phyloP scores from a whole-genome alignment of 2,888 invertebrate species.

The Apoderus coryli region DNA sequence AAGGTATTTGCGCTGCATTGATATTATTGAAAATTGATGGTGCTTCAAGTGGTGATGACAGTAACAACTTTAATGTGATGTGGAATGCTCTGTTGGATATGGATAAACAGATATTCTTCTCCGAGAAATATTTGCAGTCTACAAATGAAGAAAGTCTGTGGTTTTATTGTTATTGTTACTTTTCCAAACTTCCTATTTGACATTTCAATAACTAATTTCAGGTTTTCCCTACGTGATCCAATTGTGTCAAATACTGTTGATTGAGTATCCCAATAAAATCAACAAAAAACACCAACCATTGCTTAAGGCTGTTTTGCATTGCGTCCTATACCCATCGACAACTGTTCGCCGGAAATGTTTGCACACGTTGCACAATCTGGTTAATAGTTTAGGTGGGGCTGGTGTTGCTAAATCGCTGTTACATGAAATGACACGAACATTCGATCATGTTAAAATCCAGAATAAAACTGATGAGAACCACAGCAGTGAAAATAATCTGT shows the following conservation, averaged over 20 bases:
- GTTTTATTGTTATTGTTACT: neutral
- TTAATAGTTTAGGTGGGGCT: conserved; percentile 40
- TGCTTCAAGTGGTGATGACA: conserved; percentile 31
- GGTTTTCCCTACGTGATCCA: conserved; percentile 56
- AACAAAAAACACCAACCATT: conserved; percentile 48
- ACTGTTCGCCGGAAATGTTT: conserved; percentile 48
- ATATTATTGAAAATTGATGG: conserved; percentile 48
- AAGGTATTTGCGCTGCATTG: conserved; percentile 55
- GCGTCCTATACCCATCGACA: conserved; percentile 43
- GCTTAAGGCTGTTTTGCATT: conserved; percentile 55
- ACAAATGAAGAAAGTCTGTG: conserved; percentile 49
- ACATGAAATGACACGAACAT: conserved; percentile 47
- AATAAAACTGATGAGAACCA: conserved; percentile 29
- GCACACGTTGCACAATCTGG: conserved; percentile 43
- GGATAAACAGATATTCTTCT: conserved; percentile 66
- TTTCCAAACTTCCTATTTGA: neutral
- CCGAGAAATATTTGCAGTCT: conserved; percentile 63
- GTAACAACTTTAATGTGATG: conserved; percentile 38
- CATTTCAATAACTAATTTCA: conserved; percentile 17
- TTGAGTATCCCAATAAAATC: conserved; percentile 52
- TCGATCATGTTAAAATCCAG: conserved; percentile 47
- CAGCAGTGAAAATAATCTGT: conserved; percentile 36
- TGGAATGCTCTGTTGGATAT: conserved; percentile 61
- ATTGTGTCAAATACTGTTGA: conserved; percentile 56
- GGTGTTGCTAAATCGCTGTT: conserved; percentile 48